Evolutionary conservation across 2,113 vertebrate genomes (phyloP).

Genomic region (Phodopus roborovskii): DNA sequence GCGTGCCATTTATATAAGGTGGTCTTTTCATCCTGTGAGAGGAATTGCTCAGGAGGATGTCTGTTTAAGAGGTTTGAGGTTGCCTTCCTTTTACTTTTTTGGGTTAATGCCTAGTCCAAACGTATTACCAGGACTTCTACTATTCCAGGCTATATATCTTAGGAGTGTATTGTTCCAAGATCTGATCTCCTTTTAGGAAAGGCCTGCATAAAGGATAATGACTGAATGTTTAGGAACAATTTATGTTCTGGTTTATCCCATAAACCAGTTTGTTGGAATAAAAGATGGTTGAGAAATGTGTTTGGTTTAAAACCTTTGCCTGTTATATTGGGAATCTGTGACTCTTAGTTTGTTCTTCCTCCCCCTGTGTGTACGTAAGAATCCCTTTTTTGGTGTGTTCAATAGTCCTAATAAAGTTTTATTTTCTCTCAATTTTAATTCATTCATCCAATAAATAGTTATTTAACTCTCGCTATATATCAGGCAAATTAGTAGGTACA

Average conservation of each 20-base stretch:
- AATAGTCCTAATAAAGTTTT: background rate
- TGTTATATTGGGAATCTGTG: constrained; percentile 33
- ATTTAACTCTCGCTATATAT: background rate
- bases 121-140: constrained; percentile 52
- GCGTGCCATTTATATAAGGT: constrained; percentile 28
- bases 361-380: constrained; percentile 35
- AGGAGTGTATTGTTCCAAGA: background rate
- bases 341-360: constrained; percentile 33
- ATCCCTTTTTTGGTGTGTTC: constrained; percentile 37
- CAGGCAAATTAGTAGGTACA: background rate
- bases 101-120: constrained; percentile 63
- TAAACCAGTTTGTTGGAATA: constrained; percentile 58
- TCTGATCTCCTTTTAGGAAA: constrained; percentile 51
- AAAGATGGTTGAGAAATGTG: constrained; percentile 35
- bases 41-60: constrained; percentile 3
- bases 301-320: constrained; percentile 51
- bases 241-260: constrained; percentile 53
- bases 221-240: constrained; percentile 47
- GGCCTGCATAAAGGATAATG: background rate
- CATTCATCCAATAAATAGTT: constrained; percentile 45
- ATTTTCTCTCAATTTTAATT: constrained; percentile 16
- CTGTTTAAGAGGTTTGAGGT: constrained; percentile 59
- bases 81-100: constrained; percentile 63
- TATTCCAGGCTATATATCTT: constrained; percentile 66
- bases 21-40: constrained; percentile 36